A percentile compares a stretch with the other conserved stretches of the same genome.
Evolutionary conservation across 2,888 invertebrate genomes (phyloP).

Genomic region (Oxytorus armatus): DNA sequence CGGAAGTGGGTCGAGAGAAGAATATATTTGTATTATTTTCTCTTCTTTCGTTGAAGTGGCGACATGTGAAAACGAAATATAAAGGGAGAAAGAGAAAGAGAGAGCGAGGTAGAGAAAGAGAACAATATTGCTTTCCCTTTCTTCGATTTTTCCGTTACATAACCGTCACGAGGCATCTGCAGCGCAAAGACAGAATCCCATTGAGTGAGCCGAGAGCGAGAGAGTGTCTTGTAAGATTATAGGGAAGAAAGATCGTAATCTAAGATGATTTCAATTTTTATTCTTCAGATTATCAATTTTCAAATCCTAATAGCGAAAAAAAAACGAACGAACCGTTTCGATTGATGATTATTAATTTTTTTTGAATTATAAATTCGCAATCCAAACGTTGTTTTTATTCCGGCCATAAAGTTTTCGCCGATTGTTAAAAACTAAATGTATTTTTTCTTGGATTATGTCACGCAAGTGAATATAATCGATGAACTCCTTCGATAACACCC

Average conservation of each 20-base stretch:
- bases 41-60: neutral
- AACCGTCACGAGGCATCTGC: conserved; percentile 18
- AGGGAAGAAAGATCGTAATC: neutral
- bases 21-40: conserved; percentile 23
- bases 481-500: too few relatives aligned
- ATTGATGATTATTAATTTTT: too few relatives aligned
- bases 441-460: too few relatives aligned
- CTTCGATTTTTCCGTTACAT: conserved; percentile 70
- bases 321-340: too few relatives aligned
- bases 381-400: too few relatives aligned
- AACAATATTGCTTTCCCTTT: conserved; percentile 77
- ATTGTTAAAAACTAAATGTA: too few relatives aligned
- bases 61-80: neutral
- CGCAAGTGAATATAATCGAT: too few relatives aligned
- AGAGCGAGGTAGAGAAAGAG: conserved; percentile 30
- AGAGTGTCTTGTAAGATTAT: neutral
- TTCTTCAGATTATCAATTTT: neutral
- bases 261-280: neutral
- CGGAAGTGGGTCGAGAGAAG: neutral
- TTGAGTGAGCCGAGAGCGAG: neutral
- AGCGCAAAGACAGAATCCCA: neutral
- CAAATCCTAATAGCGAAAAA: too few relatives aligned
- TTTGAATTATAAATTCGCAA: too few relatives aligned
- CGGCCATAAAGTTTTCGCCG: too few relatives aligned
- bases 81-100: conserved; percentile 7